phyloP scores from a whole-genome alignment of 1,140 invertebrate species.

The Sinonovacula constricta region DNA sequence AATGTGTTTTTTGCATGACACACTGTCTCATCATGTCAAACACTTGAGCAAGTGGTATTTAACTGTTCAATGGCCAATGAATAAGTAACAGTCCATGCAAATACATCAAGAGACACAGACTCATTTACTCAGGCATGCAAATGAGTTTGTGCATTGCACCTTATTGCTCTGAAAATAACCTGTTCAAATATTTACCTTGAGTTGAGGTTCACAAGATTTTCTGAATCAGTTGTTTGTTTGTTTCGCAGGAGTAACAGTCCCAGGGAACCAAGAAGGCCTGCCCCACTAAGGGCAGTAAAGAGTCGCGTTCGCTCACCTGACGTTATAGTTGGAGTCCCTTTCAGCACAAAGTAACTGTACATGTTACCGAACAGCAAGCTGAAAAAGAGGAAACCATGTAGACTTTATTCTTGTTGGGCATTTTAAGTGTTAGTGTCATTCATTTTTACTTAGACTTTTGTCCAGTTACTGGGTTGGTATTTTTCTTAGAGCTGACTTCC shows the following conservation, averaged over 20 bases:
- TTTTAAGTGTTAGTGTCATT: too few relatives aligned
- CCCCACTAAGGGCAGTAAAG: conserved; percentile 69
- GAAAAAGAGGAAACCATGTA: conserved; percentile 78
- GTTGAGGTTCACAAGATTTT: conserved; percentile 69
- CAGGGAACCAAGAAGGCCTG: conserved; percentile 63
- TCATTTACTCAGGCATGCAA: too few relatives aligned
- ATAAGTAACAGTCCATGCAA: background rate
- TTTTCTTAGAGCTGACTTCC: too few relatives aligned
- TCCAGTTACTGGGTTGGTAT: too few relatives aligned
- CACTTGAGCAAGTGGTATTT: background rate
- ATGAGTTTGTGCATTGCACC: too few relatives aligned
- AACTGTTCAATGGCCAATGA: background rate
- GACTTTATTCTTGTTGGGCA: too few relatives aligned
- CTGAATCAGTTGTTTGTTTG: conserved; percentile 44
- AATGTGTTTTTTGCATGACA: background rate
- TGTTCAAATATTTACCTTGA: conserved; percentile 51
- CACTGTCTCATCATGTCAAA: background rate
- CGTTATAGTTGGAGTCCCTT: conserved; percentile 85
- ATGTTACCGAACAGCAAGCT: conserved; percentile 95
- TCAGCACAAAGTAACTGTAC: conserved; percentile 94
- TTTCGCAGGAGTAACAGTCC: conserved; percentile 64
- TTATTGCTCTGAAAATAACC: too few relatives aligned
- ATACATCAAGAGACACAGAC: background rate
- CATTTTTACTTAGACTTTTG: too few relatives aligned
- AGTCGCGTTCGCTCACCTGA: conserved; percentile 77